These are phyloP conservation scores for Eristalis pertinax DNA, from an alignment of 2,888 invertebrate species.

Conservation along the genomic window DNA sequence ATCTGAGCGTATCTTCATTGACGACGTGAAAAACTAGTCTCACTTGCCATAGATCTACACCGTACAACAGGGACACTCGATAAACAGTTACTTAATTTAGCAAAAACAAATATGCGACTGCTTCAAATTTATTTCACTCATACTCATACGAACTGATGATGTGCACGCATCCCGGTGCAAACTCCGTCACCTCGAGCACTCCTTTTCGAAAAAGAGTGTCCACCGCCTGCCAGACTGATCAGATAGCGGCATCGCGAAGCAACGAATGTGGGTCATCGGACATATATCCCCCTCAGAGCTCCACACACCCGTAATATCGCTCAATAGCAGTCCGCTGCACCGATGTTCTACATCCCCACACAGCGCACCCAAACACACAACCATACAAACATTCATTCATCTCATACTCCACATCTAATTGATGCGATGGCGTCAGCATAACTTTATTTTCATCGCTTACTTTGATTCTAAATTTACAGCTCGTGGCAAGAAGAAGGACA, in stretches of 20 bases:
- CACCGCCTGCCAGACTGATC: not conserved
- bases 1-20: not conserved
- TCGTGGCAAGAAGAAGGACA: slow-evolving; percentile 91
- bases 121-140: slow-evolving; percentile 25
- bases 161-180: not conserved
- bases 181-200: not conserved
- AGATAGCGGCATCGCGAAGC: not conserved
- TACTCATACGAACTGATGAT: not conserved
- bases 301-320: slow-evolving; percentile 45
- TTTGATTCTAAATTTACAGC: slow-evolving; percentile 82
- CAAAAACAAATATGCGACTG: not conserved
- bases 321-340: slow-evolving; percentile 30
- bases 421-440: slow-evolving; percentile 33
- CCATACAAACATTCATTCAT: not conserved
- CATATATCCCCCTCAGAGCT: not conserved
- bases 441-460: slow-evolving; percentile 24
- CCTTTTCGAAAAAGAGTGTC: not conserved
- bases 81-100: not conserved
- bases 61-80: not conserved
- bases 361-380: not conserved
- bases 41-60: not conserved
- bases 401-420: slow-evolving; percentile 40
- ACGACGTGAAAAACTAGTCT: slow-evolving; percentile 26
- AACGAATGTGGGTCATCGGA: slow-evolving; percentile 30
- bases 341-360: slow-evolving; percentile 50